These are phyloP conservation scores for Mesembrinibis cayennensis DNA, from an alignment of 2,113 vertebrate species.

Conservation along the genomic window DNA sequence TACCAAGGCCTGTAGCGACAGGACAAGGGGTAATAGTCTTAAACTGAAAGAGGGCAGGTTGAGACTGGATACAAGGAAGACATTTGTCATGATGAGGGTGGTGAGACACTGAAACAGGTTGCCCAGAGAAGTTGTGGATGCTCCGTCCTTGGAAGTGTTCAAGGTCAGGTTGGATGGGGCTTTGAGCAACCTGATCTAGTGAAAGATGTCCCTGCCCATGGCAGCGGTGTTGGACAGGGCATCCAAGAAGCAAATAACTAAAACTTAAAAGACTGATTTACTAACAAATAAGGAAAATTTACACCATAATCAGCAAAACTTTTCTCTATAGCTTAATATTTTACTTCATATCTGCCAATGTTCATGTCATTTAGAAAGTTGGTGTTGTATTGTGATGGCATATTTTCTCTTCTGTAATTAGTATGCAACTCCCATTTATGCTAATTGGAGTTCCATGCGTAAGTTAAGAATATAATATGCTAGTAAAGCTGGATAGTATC, in stretches of 20 bases:
- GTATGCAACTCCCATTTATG: not conserved
- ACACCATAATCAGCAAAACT: not conserved
- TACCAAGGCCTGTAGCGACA: not conserved
- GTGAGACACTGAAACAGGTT: not conserved
- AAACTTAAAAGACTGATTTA: not conserved
- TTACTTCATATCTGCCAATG: not conserved
- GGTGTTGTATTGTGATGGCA: not conserved
- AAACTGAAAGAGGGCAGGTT: not conserved
- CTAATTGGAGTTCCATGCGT: not conserved
- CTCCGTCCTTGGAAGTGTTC: not conserved
- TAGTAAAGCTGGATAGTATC: not conserved
- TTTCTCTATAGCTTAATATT: not conserved
- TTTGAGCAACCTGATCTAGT: not conserved
- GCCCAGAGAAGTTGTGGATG: not conserved
- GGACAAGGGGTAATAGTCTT: not conserved
- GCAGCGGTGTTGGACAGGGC: not conserved
- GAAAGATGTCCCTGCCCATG: not conserved
- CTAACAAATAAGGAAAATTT: not conserved
- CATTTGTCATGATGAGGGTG: accelerated
- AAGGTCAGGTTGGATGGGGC: not conserved
- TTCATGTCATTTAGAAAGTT: not conserved
- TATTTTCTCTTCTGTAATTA: not conserved
- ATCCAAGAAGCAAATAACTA: not conserved
- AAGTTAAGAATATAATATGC: not conserved
- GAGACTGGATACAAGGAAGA: not conserved